These are phyloP conservation scores for Rhipidura dahli DNA, from an alignment of 2,113 vertebrate species.

Conservation along the genomic window DNA sequence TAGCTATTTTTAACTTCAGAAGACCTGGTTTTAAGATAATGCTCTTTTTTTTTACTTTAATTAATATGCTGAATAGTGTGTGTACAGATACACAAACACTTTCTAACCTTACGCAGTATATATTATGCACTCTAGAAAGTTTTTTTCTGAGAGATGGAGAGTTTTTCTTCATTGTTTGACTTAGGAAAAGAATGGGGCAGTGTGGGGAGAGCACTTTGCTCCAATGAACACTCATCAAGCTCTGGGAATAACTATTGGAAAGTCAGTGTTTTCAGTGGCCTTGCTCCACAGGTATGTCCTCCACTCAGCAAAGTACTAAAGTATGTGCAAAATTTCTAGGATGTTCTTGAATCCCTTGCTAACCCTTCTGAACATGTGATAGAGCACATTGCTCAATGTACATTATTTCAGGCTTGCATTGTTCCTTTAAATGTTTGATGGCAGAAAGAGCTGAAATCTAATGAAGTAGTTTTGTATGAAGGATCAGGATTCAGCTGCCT, in stretches of 20 bases:
- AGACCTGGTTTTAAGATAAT: neutral
- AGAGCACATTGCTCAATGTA: neutral
- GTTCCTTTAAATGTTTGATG: neutral
- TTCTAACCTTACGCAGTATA: neutral
- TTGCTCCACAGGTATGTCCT: neutral
- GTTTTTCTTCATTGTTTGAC: neutral
- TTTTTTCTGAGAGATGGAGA: neutral
- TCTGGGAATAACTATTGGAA: neutral
- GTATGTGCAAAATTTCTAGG: neutral
- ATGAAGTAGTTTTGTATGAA: neutral
- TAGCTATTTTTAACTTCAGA: slow-evolving; percentile 15
- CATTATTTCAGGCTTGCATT: neutral
- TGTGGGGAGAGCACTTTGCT: neutral
- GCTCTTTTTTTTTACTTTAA: neutral
- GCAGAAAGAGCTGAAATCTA: neutral
- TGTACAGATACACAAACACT: neutral
- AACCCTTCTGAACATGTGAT: neutral
- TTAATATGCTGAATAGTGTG: neutral
- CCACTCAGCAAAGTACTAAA: neutral
- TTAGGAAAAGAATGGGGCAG: neutral
- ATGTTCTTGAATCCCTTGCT: neutral
- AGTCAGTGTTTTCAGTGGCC: neutral
- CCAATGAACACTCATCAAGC: neutral
- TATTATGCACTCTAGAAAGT: too few relatives aligned
- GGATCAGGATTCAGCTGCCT: neutral